Percentiles rank a stretch among this genome's conserved stretches.
Conservation (phyloP, 1,140 invertebrate species). For the Lethrus apterus region DNA sequence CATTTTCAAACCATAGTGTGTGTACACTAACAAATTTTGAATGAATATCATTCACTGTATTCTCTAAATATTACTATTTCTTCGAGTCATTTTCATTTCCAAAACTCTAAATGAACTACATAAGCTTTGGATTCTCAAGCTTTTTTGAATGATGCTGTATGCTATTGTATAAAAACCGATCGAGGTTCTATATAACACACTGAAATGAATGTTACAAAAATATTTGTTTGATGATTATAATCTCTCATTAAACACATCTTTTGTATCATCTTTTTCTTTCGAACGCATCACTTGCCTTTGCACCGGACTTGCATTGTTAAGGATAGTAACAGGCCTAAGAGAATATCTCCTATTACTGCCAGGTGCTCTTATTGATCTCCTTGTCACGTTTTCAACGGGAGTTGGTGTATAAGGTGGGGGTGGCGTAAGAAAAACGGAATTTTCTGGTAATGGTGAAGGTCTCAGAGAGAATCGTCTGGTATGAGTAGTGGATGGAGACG, state of each 20-base stretch:
- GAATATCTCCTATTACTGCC: constrained; percentile 18
- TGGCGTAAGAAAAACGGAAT: background rate
- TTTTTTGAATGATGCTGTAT: too few species aligned
- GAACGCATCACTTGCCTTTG: constrained; percentile 15
- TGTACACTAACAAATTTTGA: too few species aligned
- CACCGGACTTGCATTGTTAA: constrained; percentile 17
- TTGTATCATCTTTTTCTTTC: constrained; percentile 7
- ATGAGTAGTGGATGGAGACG: background rate
- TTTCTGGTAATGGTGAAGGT: constrained; percentile 23
- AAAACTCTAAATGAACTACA: background rate
- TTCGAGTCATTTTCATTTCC: background rate
- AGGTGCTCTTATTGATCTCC: constrained; percentile 8
- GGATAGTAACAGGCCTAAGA: constrained; percentile 13
- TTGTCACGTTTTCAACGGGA: constrained; percentile 2
- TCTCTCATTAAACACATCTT: constrained; percentile 4
- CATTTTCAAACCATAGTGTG: too few species aligned
- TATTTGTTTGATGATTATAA: background rate
- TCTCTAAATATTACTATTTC: too few species aligned
- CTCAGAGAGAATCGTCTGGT: constrained; percentile 44
- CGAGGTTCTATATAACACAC: too few species aligned
- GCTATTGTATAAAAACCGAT: too few species aligned
- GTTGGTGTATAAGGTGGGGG: constrained; percentile 10
- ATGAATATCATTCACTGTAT: too few species aligned
- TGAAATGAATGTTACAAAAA: too few species aligned
- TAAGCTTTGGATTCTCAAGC: background rate